Base-by-base conservation (phyloP, 2,797 vertebrate genomes). In the Hypotaenidia philippensis region DNA sequence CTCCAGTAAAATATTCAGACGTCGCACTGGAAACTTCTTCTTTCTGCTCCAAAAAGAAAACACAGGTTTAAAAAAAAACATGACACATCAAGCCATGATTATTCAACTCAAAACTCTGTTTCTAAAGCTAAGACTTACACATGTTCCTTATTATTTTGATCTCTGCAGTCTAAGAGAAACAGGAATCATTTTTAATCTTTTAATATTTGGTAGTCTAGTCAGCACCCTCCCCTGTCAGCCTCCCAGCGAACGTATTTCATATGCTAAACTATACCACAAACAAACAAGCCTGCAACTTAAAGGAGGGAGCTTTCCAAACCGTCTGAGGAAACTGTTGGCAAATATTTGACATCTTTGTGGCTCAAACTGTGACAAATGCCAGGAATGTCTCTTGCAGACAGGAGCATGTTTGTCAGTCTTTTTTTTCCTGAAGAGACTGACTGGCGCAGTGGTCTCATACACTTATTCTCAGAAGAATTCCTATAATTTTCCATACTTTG, bases 1-100 rank as follows among this genome's bases (percentile, higher is more conserved):
- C 93, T 75, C 95, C 96, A 83, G 97, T 89, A 97, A 97, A 98
- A 97, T 98, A 98, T 90, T 95, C 97, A 81, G 98, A 98, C 0
- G 31, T 83, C 94, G 91, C 92, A 27, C 1, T 92, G 88, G 96
- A 84, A 96, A 95, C 53, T 77, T 95, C 90, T 95, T 97, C 96
- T 68, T 88, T 89, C 98, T 98, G 94, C 55, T 96, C 83, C 92
- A 91, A 97, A 41, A 98, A 97, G 92, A 97, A 95, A 97, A 97
- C 27, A 97, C 88, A 95, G 66, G 82, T 96, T 97, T 97, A 96
- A 96, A 44, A 92, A 36, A 36, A 36, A 36, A 82, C 90, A 72
- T 45, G 87, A 96, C 96, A 90, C 89, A 95, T 92, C 91, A 96
- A 87, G 89, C 83, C 95, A 83, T 57, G 57, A 87, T 89, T 92